Conservation (phyloP, 2,113 vertebrate genomes). For the Leptobrachium ailaonicum region DNA sequence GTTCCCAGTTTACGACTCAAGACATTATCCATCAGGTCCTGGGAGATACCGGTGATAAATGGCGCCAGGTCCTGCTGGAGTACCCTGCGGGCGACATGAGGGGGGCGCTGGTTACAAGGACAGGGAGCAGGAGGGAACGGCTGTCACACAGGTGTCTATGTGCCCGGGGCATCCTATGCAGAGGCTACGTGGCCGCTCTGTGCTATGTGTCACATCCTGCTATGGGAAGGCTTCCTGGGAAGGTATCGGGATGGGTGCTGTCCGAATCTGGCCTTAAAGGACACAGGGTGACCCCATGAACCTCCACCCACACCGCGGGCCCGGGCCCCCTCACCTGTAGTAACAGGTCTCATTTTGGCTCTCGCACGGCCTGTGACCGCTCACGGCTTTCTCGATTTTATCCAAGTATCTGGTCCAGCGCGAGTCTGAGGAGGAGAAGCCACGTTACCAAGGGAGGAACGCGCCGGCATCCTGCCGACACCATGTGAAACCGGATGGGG, state of each 20-base stretch:
- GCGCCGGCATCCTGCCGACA: no score
- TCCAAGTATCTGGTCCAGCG: slow-evolving; percentile 62
- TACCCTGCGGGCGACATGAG: slow-evolving; percentile 67
- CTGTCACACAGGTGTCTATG: no score
- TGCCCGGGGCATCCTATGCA: no score
- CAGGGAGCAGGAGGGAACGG: no score
- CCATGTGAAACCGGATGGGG: no score
- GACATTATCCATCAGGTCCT: slow-evolving; percentile 73
- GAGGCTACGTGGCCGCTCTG: no score
- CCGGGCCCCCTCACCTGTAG: slow-evolving; percentile 67
- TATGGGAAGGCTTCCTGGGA: no score
- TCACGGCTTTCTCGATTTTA: slow-evolving; percentile 68
- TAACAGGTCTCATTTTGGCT: slow-evolving; percentile 87
- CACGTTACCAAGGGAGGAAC: slow-evolving; percentile 26
- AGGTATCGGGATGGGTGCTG: no score
- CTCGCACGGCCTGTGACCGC: slow-evolving; percentile 71
- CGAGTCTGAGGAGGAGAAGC: slow-evolving; percentile 58
- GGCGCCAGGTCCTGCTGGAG: slow-evolving; percentile 79
- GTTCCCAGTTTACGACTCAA: slow-evolving; percentile 84
- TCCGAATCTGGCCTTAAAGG: no score
- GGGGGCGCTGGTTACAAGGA: no score
- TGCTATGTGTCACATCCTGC: no score
- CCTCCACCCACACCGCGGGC: neutral
- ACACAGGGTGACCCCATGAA: no score
- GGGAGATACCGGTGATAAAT: slow-evolving; percentile 81